Conservation (phyloP, 2,888 invertebrate species). For the Erannis defoliaria region DNA sequence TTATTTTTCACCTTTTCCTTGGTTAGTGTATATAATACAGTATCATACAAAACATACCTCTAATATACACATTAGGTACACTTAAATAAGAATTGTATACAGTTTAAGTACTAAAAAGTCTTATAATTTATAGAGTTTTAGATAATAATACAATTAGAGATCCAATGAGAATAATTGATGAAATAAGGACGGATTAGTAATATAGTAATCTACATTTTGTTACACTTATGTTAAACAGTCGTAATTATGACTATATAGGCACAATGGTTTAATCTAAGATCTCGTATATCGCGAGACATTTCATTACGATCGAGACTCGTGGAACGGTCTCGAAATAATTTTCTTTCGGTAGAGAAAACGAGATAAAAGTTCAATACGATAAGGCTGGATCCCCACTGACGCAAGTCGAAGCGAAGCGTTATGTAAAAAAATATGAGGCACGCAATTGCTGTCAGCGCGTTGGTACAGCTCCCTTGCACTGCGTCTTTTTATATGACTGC, state of each 20-base stretch:
- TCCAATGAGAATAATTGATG: constrained; percentile 41
- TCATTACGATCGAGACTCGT: not conserved
- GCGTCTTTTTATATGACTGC: too few relatives aligned
- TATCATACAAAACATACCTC: constrained; percentile 68
- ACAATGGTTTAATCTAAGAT: not conserved
- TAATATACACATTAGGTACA: constrained; percentile 51
- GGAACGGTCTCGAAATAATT: too few relatives aligned
- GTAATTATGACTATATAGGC: constrained; percentile 2
- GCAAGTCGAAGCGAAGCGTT: too few relatives aligned
- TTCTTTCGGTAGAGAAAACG: too few relatives aligned
- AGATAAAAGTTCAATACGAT: too few relatives aligned
- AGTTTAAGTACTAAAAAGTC: constrained; percentile 27
- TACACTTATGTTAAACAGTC: constrained; percentile 55
- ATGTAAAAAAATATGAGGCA: too few relatives aligned
- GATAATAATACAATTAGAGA: constrained; percentile 43
- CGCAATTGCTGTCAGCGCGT: too few relatives aligned
- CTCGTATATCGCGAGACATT: not conserved
- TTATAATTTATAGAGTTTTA: constrained; percentile 37
- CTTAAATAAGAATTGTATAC: constrained; percentile 49
- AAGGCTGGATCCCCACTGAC: too few relatives aligned
- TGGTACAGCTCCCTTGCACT: too few relatives aligned
- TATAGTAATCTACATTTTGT: constrained; percentile 36
- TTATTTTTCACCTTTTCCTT: constrained; percentile 60
- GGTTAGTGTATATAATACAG: constrained; percentile 65
- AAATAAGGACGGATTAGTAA: constrained; percentile 54